Percentiles rank a stretch among this genome's conserved stretches.
Conservation (phyloP, 2,888 invertebrate genomes). For the Stratiomys singularior region DNA sequence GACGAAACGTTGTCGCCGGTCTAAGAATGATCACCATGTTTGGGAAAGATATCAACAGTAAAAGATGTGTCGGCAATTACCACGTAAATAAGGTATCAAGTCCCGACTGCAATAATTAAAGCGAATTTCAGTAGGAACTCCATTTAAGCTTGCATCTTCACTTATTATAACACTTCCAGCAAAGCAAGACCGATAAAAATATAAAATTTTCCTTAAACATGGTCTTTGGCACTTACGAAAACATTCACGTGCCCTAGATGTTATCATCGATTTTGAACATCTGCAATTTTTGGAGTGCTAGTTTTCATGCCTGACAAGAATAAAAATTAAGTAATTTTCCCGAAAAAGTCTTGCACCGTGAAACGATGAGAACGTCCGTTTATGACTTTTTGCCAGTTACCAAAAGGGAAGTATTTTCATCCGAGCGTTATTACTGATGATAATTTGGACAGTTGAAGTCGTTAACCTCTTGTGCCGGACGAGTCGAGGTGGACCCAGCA, state of each 20-base stretch:
- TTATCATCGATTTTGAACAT: not conserved
- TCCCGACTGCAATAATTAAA: too few species aligned
- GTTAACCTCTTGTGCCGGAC: not conserved
- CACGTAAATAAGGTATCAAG: not conserved
- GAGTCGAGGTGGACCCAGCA: not conserved
- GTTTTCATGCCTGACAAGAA: not conserved
- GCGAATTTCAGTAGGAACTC: too few species aligned
- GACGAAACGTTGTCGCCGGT: not conserved
- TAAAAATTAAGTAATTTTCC: not conserved
- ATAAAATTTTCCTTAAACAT: too few species aligned
- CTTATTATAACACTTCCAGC: too few species aligned
- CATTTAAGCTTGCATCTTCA: too few species aligned
- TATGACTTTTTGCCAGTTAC: not conserved
- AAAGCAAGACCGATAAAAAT: too few species aligned
- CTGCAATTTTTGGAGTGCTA: not conserved
- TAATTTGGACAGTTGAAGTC: not conserved
- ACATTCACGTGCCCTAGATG: conserved; percentile 5
- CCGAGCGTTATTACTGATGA: not conserved
- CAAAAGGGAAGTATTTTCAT: not conserved
- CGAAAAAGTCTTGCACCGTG: not conserved
- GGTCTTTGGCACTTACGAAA: too few species aligned
- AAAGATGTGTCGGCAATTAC: not conserved
- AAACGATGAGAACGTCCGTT: not conserved
- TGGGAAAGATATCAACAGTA: too few species aligned
- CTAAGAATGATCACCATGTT: too few species aligned